A percentile compares a stretch with the other conserved stretches of the same genome.
These are phyloP conservation scores for Orchesella cincta DNA, from an alignment of 1,140 invertebrate species.

Conservation along the genomic window DNA sequence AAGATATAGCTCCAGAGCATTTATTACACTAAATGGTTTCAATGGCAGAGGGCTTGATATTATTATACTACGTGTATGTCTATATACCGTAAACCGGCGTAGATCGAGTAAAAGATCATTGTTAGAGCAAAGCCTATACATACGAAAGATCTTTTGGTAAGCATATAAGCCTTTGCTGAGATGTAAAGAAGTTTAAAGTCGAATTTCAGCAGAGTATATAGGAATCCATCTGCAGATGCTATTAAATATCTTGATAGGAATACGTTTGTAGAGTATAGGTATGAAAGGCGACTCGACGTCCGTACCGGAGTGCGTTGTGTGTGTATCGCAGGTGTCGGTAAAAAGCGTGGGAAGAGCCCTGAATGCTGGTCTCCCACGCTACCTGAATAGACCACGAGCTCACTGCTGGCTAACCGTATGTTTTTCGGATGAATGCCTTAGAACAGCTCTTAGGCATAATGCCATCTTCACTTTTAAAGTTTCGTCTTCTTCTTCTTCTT, in stretches of 20 bases:
- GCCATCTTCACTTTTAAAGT: neutral
- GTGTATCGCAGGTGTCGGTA: conserved; percentile 45
- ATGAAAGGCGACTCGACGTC: conserved; percentile 8
- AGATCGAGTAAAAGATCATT: too few species aligned
- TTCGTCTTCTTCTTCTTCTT: neutral
- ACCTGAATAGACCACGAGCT: conserved; percentile 42
- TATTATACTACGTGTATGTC: too few species aligned
- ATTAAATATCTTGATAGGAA: neutral
- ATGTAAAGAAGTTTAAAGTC: too few species aligned
- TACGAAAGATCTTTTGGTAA: too few species aligned
- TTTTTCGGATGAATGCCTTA: conserved; percentile 19
- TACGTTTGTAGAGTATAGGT: too few species aligned
- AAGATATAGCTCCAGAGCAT: conserved; percentile 14
- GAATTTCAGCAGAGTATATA: too few species aligned
- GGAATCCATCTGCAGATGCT: conserved; percentile 2
- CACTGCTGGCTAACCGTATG: conserved; percentile 21
- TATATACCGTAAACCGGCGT: too few species aligned
- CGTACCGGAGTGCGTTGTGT: conserved; percentile 1
- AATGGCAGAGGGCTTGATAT: too few species aligned
- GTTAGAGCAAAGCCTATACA: too few species aligned
- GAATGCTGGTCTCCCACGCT: conserved; percentile 44
- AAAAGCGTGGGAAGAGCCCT: conserved; percentile 46
- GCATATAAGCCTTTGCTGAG: too few species aligned
- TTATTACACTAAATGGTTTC: neutral
- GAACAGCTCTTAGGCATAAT: neutral